These are phyloP conservation scores for Ceratosolen fusciceps DNA, from an alignment of 1,140 invertebrate genomes.

Conservation along the genomic window DNA sequence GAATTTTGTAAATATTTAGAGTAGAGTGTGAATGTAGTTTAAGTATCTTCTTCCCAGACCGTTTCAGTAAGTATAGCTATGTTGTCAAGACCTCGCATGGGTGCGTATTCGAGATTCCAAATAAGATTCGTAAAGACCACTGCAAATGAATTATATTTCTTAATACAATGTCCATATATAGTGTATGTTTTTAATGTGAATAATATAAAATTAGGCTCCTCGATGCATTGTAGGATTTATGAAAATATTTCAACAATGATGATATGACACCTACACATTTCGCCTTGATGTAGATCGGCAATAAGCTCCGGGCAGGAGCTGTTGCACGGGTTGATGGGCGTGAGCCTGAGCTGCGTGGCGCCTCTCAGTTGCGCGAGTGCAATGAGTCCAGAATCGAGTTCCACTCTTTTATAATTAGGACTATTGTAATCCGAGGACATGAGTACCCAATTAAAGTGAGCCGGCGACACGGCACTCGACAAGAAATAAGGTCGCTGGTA, in stretches of 20 bases:
- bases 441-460: conserved; percentile 85
- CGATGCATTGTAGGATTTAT: no score
- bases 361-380: conserved; percentile 83
- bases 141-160: conserved; percentile 59
- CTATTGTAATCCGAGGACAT: conserved; percentile 84
- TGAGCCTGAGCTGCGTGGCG: conserved; percentile 76
- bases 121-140: conserved; percentile 81
- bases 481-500: conserved; percentile 83
- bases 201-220: no score
- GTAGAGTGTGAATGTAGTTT: no score
- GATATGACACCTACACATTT: conserved; percentile 74
- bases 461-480: conserved; percentile 81
- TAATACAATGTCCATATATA: no score
- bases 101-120: conserved; percentile 84
- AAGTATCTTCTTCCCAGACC: conserved; percentile 74
- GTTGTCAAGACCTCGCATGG: conserved; percentile 78
- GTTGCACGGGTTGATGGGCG: conserved; percentile 80
- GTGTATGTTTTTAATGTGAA: no score
- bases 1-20: no score
- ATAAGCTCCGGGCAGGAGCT: conserved; percentile 78
- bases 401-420: conserved; percentile 81
- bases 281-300: conserved; percentile 78
- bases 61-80: conserved; percentile 83
- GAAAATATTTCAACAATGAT: no score
- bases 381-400: conserved; percentile 79